A percentile compares a stretch with the other conserved stretches of the same genome.
These are phyloP conservation scores for Neofelis nebulosa DNA, from an alignment of 2,113 vertebrate genomes.

Conservation along the genomic window DNA sequence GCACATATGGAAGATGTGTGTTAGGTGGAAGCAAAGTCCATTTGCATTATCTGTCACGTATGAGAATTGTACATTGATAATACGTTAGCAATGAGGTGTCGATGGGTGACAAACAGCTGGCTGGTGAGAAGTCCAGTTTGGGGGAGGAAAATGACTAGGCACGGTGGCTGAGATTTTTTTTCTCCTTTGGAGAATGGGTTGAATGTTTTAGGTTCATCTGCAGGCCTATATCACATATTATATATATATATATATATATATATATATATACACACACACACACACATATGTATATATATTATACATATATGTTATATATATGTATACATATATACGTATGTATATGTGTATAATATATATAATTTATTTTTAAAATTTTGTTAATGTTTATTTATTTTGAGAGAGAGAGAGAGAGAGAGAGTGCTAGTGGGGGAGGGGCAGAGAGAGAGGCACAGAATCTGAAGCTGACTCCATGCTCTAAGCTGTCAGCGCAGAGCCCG, in stretches of 20 bases:
- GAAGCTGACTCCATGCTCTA: too few relatives aligned
- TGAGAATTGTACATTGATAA: slow-evolving; percentile 40
- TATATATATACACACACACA: background rate
- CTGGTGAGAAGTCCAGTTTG: slow-evolving; percentile 17
- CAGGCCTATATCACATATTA: background rate
- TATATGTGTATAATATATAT: background rate
- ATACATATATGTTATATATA: too few relatives aligned
- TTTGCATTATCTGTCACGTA: background rate
- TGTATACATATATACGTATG: background rate
- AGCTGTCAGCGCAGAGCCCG: too few relatives aligned
- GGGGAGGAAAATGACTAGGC: background rate
- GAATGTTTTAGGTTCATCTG: background rate
- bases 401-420: too few relatives aligned
- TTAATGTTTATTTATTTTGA: too few relatives aligned
- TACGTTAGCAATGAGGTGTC: background rate
- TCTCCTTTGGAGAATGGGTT: background rate
- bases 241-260: background rate
- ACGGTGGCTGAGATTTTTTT: background rate
- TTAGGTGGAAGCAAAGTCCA: background rate
- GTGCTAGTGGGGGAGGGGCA: too few relatives aligned
- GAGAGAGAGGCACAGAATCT: too few relatives aligned
- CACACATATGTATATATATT: too few relatives aligned
- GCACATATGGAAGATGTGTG: background rate
- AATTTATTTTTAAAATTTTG: background rate
- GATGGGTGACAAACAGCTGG: background rate